Conservation (phyloP, 2,888 invertebrate species). For the Chrysolina oricalcia region DNA sequence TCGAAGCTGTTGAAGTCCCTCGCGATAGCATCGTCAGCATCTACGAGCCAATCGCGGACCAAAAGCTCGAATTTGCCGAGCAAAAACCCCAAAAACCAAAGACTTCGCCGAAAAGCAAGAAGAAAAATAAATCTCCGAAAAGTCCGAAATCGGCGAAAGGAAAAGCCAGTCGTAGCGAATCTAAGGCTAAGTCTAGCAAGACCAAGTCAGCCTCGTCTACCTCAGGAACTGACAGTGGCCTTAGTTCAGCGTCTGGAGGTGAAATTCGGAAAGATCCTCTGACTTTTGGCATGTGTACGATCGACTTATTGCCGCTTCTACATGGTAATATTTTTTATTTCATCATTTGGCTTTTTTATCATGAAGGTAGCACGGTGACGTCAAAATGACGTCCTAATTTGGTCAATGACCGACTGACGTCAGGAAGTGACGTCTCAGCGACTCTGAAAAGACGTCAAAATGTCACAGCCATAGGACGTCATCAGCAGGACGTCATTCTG, state of each 20-base stretch:
- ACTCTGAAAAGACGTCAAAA: too few species aligned
- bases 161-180: background rate
- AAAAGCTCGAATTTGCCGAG: constrained; percentile 48
- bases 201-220: constrained; percentile 26
- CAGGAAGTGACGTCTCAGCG: too few species aligned
- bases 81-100: constrained; percentile 34
- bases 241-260: background rate
- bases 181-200: constrained; percentile 35
- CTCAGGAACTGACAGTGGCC: background rate
- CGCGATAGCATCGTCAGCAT: constrained; percentile 61
- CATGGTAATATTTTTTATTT: constrained; percentile 46
- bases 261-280: constrained; percentile 21
- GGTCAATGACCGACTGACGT: too few species aligned
- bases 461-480: too few species aligned
- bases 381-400: too few species aligned
- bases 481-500: too few species aligned
- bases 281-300: constrained; percentile 57
- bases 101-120: constrained; percentile 31
- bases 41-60: constrained; percentile 61
- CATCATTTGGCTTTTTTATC: background rate
- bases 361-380: too few species aligned
- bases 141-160: constrained; percentile 3
- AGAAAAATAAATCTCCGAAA: constrained; percentile 25
- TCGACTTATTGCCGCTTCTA: constrained; percentile 60
- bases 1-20: constrained; percentile 39